A percentile compares a stretch with the other conserved stretches of the same genome.
Evolutionary conservation across 2,797 vertebrate genomes (phyloP).

Genomic region (Spondyliosoma cantharus): DNA sequence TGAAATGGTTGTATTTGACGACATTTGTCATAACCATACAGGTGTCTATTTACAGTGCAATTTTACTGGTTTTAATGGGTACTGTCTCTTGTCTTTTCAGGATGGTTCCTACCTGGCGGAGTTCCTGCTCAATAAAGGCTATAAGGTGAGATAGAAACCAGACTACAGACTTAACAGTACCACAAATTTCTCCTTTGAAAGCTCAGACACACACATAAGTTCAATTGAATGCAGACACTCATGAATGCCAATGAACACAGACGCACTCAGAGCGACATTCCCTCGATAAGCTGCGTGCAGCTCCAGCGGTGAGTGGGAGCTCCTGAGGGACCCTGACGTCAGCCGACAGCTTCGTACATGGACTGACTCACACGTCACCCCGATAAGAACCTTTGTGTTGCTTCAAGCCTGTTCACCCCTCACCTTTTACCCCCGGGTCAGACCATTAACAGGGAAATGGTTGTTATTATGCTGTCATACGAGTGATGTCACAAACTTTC

Average conservation of each 20-base stretch:
- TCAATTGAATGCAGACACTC: conserved; percentile 40
- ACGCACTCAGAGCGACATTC: conserved; percentile 65
- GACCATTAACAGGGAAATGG: conserved; percentile 63
- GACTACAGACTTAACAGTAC: background rate
- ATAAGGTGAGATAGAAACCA: conserved; percentile 91
- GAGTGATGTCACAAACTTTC: conserved; percentile 52
- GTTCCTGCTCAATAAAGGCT: conserved; percentile 96
- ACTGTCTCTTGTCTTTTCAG: conserved; percentile 84
- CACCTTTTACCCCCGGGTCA: conserved; percentile 56
- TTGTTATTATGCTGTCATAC: conserved; percentile 51
- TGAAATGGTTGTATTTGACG: no score
- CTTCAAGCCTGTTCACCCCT: conserved; percentile 55
- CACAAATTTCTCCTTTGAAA: background rate
- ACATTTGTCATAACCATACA: background rate
- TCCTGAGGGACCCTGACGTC: conserved; percentile 66
- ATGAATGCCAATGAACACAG: conserved; percentile 53
- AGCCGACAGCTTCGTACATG: conserved; percentile 27
- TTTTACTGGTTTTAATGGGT: background rate
- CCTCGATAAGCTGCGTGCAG: conserved; percentile 80
- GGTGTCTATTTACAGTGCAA: background rate
- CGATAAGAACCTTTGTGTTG: conserved; percentile 55
- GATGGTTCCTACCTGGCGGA: conserved; percentile 99
- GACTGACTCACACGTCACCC: conserved; percentile 58
- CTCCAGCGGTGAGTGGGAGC: conserved; percentile 44
- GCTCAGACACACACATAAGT: conserved; percentile 5